A percentile compares a stretch with the other conserved stretches of the same genome.
Conservation (phyloP, 2,888 invertebrate genomes). For the Punctoribates punctum region DNA sequence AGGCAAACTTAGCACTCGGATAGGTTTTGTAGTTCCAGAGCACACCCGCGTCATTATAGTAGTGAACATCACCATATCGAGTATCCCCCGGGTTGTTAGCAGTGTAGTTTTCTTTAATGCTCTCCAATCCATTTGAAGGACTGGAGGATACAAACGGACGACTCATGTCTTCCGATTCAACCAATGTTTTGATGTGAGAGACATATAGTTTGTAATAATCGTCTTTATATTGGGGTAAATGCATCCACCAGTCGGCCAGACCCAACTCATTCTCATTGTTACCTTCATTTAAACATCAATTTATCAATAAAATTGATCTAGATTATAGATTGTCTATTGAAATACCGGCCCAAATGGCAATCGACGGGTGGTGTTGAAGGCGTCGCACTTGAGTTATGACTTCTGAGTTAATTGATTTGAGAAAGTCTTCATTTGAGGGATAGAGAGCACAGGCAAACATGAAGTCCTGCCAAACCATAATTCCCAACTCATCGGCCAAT, state of each 20-base stretch:
- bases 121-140: constrained; percentile 78
- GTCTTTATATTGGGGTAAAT: constrained; percentile 57
- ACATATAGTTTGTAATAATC: constrained; percentile 83
- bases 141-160: constrained; percentile 77
- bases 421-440: constrained; percentile 68
- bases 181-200: constrained; percentile 66
- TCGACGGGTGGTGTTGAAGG: constrained; percentile 78
- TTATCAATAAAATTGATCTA: no score
- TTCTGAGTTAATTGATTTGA: constrained; percentile 70
- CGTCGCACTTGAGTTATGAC: constrained; percentile 74
- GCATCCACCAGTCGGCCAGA: constrained; percentile 70
- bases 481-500: constrained; percentile 77
- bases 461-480: constrained; percentile 95
- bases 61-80: constrained; percentile 70
- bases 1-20: constrained; percentile 78
- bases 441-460: constrained; percentile 97
- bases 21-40: constrained; percentile 75
- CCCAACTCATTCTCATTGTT: constrained; percentile 97
- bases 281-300: constrained; percentile 1
- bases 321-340: background rate
- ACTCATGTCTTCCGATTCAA: constrained; percentile 62
- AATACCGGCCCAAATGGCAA: constrained; percentile 77
- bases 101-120: constrained; percentile 71
- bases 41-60: constrained; percentile 77
- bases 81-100: constrained; percentile 57